Percentiles rank a stretch among this genome's conserved stretches.
phyloP scores from a whole-genome alignment of 2,888 invertebrate genomes.

The Pseudococcus jackbeardsleyi region DNA sequence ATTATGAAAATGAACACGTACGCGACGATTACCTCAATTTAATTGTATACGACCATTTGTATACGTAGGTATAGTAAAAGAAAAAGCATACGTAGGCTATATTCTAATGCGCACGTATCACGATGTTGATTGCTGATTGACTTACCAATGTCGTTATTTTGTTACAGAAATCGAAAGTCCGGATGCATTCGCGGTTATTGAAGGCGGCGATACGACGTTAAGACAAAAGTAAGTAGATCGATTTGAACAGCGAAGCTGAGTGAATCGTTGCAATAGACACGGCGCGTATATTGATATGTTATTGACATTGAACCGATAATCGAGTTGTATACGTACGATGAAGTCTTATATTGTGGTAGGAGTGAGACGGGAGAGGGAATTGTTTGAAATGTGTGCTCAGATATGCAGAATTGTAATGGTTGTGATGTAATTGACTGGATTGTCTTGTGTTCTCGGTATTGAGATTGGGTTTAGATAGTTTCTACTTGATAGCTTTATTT shows the following conservation, averaged over 20 bases:
- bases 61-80: background rate
- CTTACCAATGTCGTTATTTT: conserved; percentile 8
- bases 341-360: background rate
- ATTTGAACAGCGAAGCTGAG: background rate
- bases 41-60: background rate
- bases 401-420: background rate
- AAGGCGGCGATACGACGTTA: conserved; percentile 59
- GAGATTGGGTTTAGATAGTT: background rate
- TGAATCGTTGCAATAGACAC: background rate
- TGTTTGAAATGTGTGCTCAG: background rate
- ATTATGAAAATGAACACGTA: conserved; percentile 23
- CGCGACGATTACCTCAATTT: conserved; percentile 3
- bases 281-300: background rate
- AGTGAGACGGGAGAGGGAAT: background rate
- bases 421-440: conserved; percentile 12
- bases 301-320: conserved; percentile 22
- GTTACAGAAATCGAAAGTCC: conserved; percentile 65
- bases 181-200: conserved; percentile 59
- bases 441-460: background rate
- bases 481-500: background rate
- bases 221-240: conserved; percentile 65
- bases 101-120: background rate
- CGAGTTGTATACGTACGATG: background rate
- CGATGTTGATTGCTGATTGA: background rate
- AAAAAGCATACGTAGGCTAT: background rate